Base-by-base conservation (phyloP, 2,113 vertebrate genomes). In the Clarias batrachus region DNA sequence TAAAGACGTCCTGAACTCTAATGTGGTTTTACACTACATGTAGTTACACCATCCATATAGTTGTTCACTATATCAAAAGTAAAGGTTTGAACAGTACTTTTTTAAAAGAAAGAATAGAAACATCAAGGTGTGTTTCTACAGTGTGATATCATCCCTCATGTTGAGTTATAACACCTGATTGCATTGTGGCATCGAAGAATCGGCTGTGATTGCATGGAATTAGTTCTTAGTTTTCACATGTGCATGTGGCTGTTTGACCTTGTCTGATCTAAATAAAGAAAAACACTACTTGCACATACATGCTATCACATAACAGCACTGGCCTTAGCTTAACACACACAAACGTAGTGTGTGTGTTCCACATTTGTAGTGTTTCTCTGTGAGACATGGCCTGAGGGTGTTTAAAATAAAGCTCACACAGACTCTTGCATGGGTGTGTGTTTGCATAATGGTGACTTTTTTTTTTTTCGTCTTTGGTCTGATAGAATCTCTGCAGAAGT, bases 151-250 rank as follows among this genome's bases (percentile, higher is more conserved):
- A 79, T 54, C 37, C 56, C 63, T 81, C 52, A 68, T 77, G 86
- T 74, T 87, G 90, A 90, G 77, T 27, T 68, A 10, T 87, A 87
- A 92, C 14, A 66, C 78, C 87, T 85, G 90, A 90, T 85, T 82
- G 59, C 59, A 41, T 65, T 66, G 41, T 54, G 57, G 33, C 37
- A 59, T 13, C 41, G 23, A 80, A 85, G 66, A 84, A 66, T 73
- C 73, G 82, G 86, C 87, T 23, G 23, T 41, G 70, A 19, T 73
- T 37, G 5, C 16, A 3, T 23, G 48, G 37, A 48, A 74, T 74
- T 48, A 23, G 19, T 74, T 25, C 12, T 7, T 37, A 62, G 5
- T 52, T 63, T 16, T 85, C 13, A 2, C 21, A 76, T 41, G n/a
- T 68, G 52, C 17, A 25, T 56, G 68, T 60, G 33, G 48, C 3